A percentile compares a stretch with the other conserved stretches of the same genome.
phyloP scores from a whole-genome alignment of 2,797 vertebrate genomes.

The Denticeps clupeoides region DNA sequence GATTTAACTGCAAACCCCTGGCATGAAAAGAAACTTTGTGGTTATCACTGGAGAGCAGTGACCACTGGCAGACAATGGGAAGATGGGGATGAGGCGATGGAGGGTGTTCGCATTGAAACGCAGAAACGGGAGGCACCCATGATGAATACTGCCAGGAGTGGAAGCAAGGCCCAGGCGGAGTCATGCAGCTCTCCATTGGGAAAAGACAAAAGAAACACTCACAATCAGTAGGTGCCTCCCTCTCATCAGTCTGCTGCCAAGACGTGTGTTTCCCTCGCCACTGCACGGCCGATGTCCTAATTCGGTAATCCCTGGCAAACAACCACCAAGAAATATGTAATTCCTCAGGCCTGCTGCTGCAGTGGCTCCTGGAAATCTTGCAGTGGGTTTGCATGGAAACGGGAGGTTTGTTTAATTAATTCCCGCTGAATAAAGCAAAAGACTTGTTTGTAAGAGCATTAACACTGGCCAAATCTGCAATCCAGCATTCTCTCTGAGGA shows the following conservation, averaged over 20 bases:
- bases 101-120: slow-evolving; percentile 17
- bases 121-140: slow-evolving; percentile 25
- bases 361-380: neutral
- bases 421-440: slow-evolving; percentile 46
- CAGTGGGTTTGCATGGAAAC: slow-evolving; percentile 16
- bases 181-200: slow-evolving; percentile 16
- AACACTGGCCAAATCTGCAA: slow-evolving; percentile 25
- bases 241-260: slow-evolving; percentile 24
- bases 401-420: slow-evolving; percentile 45
- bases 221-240: slow-evolving; percentile 8
- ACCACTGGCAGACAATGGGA: slow-evolving; percentile 40
- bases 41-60: slow-evolving; percentile 54
- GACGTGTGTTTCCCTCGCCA: slow-evolving; percentile 28
- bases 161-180: neutral
- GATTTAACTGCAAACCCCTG: slow-evolving; percentile 37
- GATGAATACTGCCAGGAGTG: slow-evolving; percentile 17
- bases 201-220: slow-evolving; percentile 31
- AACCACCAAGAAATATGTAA: slow-evolving; percentile 5
- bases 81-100: slow-evolving; percentile 7
- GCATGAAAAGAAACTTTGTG: slow-evolving; percentile 26
- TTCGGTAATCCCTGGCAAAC: slow-evolving; percentile 40
- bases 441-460: slow-evolving; percentile 40
- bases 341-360: slow-evolving; percentile 13
- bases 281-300: slow-evolving; percentile 26
- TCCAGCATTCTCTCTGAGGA: slow-evolving; percentile 10